Base-by-base conservation (phyloP, 2,888 invertebrate genomes). In the Phrixothrix hirtus region DNA sequence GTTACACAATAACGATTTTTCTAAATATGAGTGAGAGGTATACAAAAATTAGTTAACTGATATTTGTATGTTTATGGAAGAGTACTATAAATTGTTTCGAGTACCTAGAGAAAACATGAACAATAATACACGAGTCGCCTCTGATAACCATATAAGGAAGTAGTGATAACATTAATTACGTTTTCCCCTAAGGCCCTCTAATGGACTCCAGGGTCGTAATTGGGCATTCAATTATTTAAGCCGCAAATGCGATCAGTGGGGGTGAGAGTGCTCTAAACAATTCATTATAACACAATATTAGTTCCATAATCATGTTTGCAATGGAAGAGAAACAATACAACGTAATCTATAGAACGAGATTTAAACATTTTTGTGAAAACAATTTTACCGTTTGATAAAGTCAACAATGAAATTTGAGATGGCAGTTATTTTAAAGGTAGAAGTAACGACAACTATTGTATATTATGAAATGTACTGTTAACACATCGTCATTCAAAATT, bases 171-270 rank as follows among this genome's bases (percentile, higher is more conserved):
- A 63, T 66, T 66, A 66, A 66, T 66, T 66, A 61, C 57, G 63
- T 58, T 57, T 59, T 57, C 57, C 55, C 60, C 43, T 43, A 39
- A 55, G 49, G 58, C 57, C 56, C 58, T 50, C 61, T 68, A 66
- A 68, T 68, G 65, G 66, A 64, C 54, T 51, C 54, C 46, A 58
- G 63, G 66, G 65, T 63, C 51, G 61, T 68, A 67, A 69, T 69
- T 68, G 69, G 63, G 60, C 64, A 62, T 66, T 66, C 69, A 69
- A 68, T 69, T 68, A 67, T 60, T 21, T 57, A 51, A 57, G 47
- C 60, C 61, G 58, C 63, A 62, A 64, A 58, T 59, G 62, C 57
- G 53, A 59, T 60, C 65, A 65, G 65, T 64, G 63, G 66, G 67
- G 67, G 67, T 62, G 68, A 64, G 63, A 66, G 66, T 66, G 65